Evolutionary conservation across 2,113 vertebrate genomes (phyloP), one percentile per base, ranked within the genome.

Genomic region (Pelodiscus sinensis): DNA sequence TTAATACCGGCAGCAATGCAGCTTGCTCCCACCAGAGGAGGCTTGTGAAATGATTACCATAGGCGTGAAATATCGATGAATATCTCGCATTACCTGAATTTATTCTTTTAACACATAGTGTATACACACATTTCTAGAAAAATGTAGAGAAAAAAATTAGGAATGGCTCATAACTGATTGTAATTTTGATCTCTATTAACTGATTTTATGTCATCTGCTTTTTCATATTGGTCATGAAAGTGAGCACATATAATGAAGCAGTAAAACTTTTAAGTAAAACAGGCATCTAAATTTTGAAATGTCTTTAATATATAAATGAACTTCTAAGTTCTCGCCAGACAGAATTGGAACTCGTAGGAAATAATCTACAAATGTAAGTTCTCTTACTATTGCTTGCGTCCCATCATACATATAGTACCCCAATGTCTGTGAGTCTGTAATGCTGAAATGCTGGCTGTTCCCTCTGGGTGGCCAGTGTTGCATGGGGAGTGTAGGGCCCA

Each of bases 1-100:
- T 86, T 93, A 90, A 90, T 90, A 77, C 77, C 38, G 71, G 21
- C 25, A 71, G 9, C 62, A 51, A 5, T 14, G 35, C 71, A 77
- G 65, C 83, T 78, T 85, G 29, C 60, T 92, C 80, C 60, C 22
- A 31, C 73, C 89, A 11, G 60, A 87, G 92, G 90, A 44, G 22
- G 55, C 58, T 79, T 22, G 24, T 51, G 60, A 95, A 91, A 91
- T 90, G 52, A 94, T 89, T 88, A 87, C 87, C 5, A 1, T 24
- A 44, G 68, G 25, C 8, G 3, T 85, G 60, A 90, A 94, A 91
- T 88, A 89, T 8, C 81, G 71, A 92, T 84, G 25, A 89, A 87
- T 82, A 92, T 85, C 84, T 90, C 79, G 68, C 9, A 24, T 38
- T 77, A 15, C 25, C 16, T 88, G 44, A 4, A 14, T 68, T 79